Evolutionary conservation across 2,797 vertebrate genomes (phyloP).

Genomic region (Sphenopsis melanotis): DNA sequence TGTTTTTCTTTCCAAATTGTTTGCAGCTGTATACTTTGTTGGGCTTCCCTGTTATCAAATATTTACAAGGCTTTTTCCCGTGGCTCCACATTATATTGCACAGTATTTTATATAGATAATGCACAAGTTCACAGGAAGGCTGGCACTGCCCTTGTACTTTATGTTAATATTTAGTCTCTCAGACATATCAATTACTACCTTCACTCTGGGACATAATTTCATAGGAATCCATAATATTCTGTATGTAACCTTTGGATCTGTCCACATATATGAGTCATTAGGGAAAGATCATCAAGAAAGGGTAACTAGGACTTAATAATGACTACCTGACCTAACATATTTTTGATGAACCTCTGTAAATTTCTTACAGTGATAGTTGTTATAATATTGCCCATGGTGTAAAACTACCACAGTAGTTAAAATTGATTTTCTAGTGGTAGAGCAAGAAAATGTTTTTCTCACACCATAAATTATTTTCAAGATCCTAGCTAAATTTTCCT

Average conservation of each 20-base stretch:
- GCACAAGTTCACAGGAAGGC: neutral
- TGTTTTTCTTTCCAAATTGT: neutral
- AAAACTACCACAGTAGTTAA: neutral
- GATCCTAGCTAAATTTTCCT: neutral
- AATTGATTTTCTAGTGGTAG: neutral
- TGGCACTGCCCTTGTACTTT: neutral
- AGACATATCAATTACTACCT: neutral
- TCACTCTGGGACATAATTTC: neutral
- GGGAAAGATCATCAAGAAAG: neutral
- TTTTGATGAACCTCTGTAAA: neutral
- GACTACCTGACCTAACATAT: neutral
- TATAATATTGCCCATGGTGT: neutral
- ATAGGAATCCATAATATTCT: neutral
- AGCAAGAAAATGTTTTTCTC: neutral
- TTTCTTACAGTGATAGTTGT: neutral
- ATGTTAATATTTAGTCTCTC: neutral
- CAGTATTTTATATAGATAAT: neutral
- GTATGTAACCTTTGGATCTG: neutral
- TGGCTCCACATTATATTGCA: neutral
- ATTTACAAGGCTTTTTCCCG: constrained; percentile 26
- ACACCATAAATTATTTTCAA: neutral
- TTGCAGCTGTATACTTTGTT: neutral
- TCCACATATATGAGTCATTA: neutral
- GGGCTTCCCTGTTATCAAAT: constrained; percentile 50
- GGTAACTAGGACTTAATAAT: neutral